Conservation (phyloP, 2,888 invertebrate genomes). For the Lamellibrachia columna region DNA sequence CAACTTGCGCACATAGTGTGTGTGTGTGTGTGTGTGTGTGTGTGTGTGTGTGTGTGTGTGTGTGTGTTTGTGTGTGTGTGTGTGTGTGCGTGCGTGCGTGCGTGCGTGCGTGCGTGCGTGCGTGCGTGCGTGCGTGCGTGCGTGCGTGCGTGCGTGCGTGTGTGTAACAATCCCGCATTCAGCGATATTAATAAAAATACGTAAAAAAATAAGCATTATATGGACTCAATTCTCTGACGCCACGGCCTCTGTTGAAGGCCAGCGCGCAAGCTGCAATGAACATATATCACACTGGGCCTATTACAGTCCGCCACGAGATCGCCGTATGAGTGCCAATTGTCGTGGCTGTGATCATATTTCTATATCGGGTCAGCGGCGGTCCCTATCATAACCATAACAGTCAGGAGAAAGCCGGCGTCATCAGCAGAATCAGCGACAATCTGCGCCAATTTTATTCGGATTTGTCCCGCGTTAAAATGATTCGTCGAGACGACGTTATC, state of each 20-base stretch:
- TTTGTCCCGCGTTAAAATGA: background rate
- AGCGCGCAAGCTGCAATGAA: background rate
- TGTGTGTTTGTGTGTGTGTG: too few species aligned
- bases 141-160: background rate
- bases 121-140: too few species aligned
- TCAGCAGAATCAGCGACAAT: background rate
- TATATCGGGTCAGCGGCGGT: background rate
- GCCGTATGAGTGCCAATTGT: background rate
- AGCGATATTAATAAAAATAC: constrained; percentile 3
- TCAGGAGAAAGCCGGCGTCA: background rate
- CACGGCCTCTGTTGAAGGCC: background rate
- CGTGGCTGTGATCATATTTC: background rate
- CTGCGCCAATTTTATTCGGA: background rate
- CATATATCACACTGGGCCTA: background rate
- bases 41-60: too few species aligned
- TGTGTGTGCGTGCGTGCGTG: too few species aligned
- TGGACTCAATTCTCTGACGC: background rate
- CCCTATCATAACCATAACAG: background rate
- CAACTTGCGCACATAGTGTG: background rate
- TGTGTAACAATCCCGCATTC: background rate
- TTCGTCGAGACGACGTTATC: background rate
- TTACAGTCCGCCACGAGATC: background rate
- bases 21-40: background rate
- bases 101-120: too few species aligned
- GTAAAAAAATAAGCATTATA: background rate